Percentiles rank a stretch among this genome's conserved stretches.
Evolutionary conservation across 2,888 invertebrate species (phyloP).

Genomic region (Cataglyphis livida): DNA sequence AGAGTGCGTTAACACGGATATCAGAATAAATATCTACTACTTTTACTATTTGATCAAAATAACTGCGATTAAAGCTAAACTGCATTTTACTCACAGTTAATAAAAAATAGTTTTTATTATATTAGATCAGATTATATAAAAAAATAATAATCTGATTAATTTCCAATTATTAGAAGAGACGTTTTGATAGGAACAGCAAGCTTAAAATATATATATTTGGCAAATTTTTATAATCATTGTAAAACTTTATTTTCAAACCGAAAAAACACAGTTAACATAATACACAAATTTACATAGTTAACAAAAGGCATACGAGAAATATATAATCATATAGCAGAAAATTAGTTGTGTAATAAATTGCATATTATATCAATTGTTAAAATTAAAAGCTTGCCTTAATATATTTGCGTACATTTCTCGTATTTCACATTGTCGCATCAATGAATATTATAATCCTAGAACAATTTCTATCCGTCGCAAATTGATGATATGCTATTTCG

Average conservation of each 20-base stretch:
- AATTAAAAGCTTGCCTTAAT: slow-evolving; percentile 33
- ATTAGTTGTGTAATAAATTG: slow-evolving; percentile 28
- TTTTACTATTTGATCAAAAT: neutral
- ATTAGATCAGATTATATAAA: neutral
- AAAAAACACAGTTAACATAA: slow-evolving; percentile 31
- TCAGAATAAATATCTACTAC: neutral
- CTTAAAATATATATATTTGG: slow-evolving; percentile 4
- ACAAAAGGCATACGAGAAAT: slow-evolving; percentile 25
- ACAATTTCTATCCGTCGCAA: neutral
- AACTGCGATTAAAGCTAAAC: neutral
- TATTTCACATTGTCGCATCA: slow-evolving; percentile 14
- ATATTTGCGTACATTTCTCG: slow-evolving; percentile 22
- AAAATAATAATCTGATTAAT: neutral
- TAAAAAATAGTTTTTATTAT: neutral
- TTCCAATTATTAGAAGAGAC: neutral
- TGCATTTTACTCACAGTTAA: neutral
- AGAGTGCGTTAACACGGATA: slow-evolving; percentile 37
- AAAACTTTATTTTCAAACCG: slow-evolving; percentile 48
- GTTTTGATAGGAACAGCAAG: neutral
- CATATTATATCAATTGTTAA: slow-evolving; percentile 11
- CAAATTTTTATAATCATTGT: neutral
- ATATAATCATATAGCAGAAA: slow-evolving; percentile 37
- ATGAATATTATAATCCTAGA: neutral
- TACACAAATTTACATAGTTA: slow-evolving; percentile 45
- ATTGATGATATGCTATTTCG: slow-evolving; percentile 45